Conservation (phyloP, 2,113 vertebrate genomes). For the Brachypteracias leptosomus region DNA sequence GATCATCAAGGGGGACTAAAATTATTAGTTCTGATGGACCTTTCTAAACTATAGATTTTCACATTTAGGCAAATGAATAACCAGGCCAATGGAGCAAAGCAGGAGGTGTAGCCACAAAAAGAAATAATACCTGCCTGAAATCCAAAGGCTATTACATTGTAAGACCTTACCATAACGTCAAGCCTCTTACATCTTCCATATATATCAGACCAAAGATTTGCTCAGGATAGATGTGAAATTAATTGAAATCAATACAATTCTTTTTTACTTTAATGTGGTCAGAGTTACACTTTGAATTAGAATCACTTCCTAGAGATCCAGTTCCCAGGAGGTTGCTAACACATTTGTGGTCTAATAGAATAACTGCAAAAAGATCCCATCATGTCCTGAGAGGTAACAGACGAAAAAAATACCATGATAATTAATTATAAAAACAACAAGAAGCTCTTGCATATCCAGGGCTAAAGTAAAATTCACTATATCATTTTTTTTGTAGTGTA, state of each 20-base stretch:
- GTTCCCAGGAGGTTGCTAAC: background rate
- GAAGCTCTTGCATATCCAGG: background rate
- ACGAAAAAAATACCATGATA: background rate
- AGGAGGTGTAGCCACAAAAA: background rate
- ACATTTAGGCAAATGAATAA: background rate
- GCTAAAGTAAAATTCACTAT: background rate
- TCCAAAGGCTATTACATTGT: background rate
- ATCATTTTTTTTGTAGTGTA: background rate
- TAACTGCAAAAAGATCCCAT: background rate
- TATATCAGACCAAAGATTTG: background rate
- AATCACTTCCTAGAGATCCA: background rate
- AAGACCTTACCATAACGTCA: background rate
- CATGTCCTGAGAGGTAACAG: background rate
- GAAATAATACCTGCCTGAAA: background rate
- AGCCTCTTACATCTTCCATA: background rate
- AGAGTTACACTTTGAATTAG: background rate
- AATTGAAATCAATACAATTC: background rate
- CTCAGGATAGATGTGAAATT: background rate
- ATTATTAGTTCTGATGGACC: rapidly evolving
- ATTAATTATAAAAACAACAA: background rate
- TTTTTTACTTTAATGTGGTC: background rate
- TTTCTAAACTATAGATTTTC: background rate
- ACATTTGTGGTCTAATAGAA: background rate
- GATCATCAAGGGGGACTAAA: background rate
- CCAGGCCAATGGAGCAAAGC: background rate